Evolutionary conservation across 2,888 invertebrate species (phyloP).

Genomic region (Tanytarsus gracilentus): DNA sequence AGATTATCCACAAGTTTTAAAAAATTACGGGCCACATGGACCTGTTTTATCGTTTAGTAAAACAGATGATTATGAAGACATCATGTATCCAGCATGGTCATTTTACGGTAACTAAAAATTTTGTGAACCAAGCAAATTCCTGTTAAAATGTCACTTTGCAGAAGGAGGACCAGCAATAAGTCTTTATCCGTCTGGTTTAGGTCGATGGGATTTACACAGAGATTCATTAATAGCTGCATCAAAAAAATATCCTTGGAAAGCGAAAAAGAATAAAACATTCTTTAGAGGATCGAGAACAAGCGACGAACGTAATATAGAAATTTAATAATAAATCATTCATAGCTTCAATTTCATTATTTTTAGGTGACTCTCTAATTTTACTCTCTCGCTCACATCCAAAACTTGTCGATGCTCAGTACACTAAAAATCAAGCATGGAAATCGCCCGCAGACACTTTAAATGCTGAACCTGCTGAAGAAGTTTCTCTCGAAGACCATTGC

Average conservation of each 20-base stretch:
- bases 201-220: constrained; percentile 84
- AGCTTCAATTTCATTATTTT: no score
- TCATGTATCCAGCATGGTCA: constrained; percentile 94
- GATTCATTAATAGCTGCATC: constrained; percentile 58
- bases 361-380: constrained; percentile 74
- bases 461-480: constrained; percentile 73
- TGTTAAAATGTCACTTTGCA: neutral
- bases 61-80: constrained; percentile 70
- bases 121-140: neutral
- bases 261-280: constrained; percentile 64
- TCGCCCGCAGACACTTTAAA: constrained; percentile 87
- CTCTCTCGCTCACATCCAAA: constrained; percentile 66
- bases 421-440: constrained; percentile 98
- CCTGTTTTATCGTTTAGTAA: constrained; percentile 97
- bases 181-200: constrained; percentile 85
- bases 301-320: constrained; percentile 73
- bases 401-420: constrained; percentile 85
- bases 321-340: no score
- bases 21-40: constrained; percentile 46
- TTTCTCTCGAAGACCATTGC: constrained; percentile 85
- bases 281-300: constrained; percentile 94
- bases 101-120: constrained; percentile 71
- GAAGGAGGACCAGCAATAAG: constrained; percentile 94
- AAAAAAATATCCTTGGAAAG: constrained; percentile 61
- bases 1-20: constrained; percentile 79